Conservation (phyloP, 2,888 invertebrate species). For the Chrysodeixis includens region DNA sequence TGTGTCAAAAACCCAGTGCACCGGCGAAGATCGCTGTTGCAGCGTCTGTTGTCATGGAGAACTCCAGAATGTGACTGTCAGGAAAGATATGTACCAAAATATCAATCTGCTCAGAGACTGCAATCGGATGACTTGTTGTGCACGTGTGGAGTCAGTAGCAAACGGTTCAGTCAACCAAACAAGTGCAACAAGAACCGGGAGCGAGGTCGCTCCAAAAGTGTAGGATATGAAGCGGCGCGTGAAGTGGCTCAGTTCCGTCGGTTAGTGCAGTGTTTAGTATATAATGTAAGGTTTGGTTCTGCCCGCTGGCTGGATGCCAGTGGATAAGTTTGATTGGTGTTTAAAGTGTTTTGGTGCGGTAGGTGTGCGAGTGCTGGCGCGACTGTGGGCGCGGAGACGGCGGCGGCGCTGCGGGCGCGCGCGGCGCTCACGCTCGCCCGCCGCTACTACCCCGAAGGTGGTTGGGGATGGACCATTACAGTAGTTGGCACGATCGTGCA, state of each 20-base stretch:
- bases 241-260: constrained; percentile 87
- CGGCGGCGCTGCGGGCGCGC: constrained; percentile 88
- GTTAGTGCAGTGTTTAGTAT: constrained; percentile 75
- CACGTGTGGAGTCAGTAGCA: constrained; percentile 79
- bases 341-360: constrained; percentile 71
- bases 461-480: constrained; percentile 95
- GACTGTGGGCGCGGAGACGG: constrained; percentile 83
- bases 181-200: constrained; percentile 75
- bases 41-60: constrained; percentile 82
- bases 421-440: constrained; percentile 91
- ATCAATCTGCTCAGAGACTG: constrained; percentile 63
- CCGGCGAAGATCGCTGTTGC: constrained; percentile 78
- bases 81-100: constrained; percentile 69
- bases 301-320: constrained; percentile 43
- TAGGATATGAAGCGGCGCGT: constrained; percentile 84
- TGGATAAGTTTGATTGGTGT: constrained; percentile 49
- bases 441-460: constrained; percentile 96
- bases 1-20: constrained; percentile 67
- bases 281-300: constrained; percentile 51
- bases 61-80: constrained; percentile 81
- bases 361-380: constrained; percentile 88
- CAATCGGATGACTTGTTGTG: constrained; percentile 78
- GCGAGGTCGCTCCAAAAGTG: constrained; percentile 87
- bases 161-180: constrained; percentile 66
- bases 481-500: constrained; percentile 93